A percentile compares a stretch with the other conserved stretches of the same genome.
These are phyloP conservation scores for Monoplex corrugatus DNA, from an alignment of 2,888 invertebrate genomes.

Conservation along the genomic window DNA sequence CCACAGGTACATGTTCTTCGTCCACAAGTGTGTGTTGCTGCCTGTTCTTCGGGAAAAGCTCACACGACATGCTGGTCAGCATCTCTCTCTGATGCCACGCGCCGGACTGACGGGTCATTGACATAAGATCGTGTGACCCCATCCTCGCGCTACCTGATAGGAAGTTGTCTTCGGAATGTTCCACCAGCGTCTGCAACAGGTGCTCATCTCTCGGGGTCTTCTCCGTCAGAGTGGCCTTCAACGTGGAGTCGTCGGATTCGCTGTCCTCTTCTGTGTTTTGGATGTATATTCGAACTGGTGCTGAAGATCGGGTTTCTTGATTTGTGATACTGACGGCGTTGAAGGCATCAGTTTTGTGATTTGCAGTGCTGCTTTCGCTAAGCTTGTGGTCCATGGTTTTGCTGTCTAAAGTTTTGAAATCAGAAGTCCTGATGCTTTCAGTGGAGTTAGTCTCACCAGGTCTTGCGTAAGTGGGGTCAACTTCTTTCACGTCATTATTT, in stretches of 20 bases:
- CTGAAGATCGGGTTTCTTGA: background rate
- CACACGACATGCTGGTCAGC: slow-evolving; percentile 39
- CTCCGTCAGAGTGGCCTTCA: background rate
- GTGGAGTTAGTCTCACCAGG: too few species aligned
- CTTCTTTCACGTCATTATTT: too few species aligned
- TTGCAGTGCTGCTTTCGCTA: too few species aligned
- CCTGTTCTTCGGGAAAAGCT: background rate
- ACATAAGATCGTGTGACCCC: background rate
- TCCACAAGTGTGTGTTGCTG: background rate
- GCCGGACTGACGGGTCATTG: background rate
- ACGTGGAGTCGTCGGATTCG: background rate
- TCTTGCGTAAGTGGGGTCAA: too few species aligned
- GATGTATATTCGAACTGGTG: background rate
- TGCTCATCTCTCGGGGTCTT: background rate
- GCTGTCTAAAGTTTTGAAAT: too few species aligned
- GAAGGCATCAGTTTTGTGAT: too few species aligned
- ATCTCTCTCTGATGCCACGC: background rate
- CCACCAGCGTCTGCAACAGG: background rate
- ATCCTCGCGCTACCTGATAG: background rate
- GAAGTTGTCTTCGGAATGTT: background rate
- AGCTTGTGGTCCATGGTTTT: too few species aligned
- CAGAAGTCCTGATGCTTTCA: too few species aligned
- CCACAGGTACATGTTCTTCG: slow-evolving; percentile 37
- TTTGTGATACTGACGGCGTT: background rate
- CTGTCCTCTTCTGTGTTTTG: too few species aligned